phyloP scores from a whole-genome alignment of 2,888 invertebrate genomes.

The Stenodema calcarata region DNA sequence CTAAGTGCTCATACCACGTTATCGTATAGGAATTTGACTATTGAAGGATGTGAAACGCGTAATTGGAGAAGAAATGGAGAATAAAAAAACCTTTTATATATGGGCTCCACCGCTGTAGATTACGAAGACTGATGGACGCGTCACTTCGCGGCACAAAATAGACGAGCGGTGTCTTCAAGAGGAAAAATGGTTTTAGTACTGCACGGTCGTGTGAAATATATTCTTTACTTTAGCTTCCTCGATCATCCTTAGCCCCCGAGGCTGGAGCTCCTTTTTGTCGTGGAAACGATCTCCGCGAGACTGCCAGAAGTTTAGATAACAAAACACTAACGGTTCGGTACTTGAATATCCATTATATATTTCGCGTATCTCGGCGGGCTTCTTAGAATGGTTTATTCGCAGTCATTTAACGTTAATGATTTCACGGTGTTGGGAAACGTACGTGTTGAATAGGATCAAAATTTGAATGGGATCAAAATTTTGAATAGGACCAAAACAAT shows the following conservation, averaged over 20 bases:
- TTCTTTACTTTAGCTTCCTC: background rate
- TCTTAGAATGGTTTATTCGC: too few species aligned
- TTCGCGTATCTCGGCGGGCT: too few species aligned
- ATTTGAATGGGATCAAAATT: too few species aligned
- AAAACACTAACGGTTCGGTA: background rate
- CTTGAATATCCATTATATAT: too few species aligned
- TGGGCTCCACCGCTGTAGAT: background rate
- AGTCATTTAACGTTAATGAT: too few species aligned
- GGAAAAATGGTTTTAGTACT: background rate
- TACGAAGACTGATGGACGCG: background rate
- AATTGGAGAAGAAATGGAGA: too few species aligned
- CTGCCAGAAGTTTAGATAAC: background rate
- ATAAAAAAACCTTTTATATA: too few species aligned
- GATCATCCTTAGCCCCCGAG: background rate
- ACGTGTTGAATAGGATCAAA: background rate
- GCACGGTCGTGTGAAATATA: background rate
- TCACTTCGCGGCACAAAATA: background rate
- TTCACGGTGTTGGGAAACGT: too few species aligned
- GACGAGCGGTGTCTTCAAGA: background rate
- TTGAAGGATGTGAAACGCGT: too few species aligned
- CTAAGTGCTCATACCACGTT: too few species aligned
- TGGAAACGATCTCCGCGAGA: background rate
- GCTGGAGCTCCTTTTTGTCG: background rate
- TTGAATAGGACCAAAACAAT: too few species aligned
- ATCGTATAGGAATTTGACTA: too few species aligned